phyloP scores from a whole-genome alignment of 1,140 invertebrate genomes.

The Cotesia vestalis region DNA sequence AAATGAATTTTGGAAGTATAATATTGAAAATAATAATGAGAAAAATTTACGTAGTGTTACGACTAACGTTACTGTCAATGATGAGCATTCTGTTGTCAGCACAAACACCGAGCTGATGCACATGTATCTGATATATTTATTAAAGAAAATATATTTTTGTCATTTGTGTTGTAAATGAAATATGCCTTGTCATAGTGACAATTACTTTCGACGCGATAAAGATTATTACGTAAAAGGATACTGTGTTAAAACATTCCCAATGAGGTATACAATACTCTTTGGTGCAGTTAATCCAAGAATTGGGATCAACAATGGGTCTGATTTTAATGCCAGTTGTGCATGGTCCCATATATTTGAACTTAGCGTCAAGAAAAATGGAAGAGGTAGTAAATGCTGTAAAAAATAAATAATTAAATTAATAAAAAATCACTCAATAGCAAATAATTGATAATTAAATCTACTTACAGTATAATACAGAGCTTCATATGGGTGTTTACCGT shows the following conservation, averaged over 20 bases:
- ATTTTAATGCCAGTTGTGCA: conserved; percentile 69
- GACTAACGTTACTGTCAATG: conserved; percentile 94
- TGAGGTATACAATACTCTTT: conserved; percentile 79
- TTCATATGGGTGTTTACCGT: conserved; percentile 95
- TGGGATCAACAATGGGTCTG: conserved; percentile 64
- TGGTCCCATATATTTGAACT: conserved; percentile 80
- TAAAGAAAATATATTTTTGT: neutral
- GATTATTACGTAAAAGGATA: conserved; percentile 69
- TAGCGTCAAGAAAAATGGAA: conserved; percentile 86
- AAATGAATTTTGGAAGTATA: conserved; percentile 96
- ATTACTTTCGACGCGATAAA: conserved; percentile 17
- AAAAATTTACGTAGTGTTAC: conserved; percentile 96
- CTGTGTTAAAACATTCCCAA: conserved; percentile 91
- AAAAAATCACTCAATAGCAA: neutral
- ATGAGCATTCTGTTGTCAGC: conserved; percentile 92
- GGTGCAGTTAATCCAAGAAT: conserved; percentile 71
- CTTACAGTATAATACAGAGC: conserved; percentile 90
- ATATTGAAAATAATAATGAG: conserved; percentile 92
- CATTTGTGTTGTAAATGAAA: neutral
- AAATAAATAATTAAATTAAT: conserved; percentile 31
- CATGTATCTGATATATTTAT: conserved; percentile 70
- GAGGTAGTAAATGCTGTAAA: conserved; percentile 82
- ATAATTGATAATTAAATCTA: conserved; percentile 15
- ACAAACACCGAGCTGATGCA: conserved; percentile 96
- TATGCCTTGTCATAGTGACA: conserved; percentile 2